Percentiles rank a stretch among this genome's conserved stretches.
Conservation (phyloP, 2,888 invertebrate species). For the Stramonita haemastoma region DNA sequence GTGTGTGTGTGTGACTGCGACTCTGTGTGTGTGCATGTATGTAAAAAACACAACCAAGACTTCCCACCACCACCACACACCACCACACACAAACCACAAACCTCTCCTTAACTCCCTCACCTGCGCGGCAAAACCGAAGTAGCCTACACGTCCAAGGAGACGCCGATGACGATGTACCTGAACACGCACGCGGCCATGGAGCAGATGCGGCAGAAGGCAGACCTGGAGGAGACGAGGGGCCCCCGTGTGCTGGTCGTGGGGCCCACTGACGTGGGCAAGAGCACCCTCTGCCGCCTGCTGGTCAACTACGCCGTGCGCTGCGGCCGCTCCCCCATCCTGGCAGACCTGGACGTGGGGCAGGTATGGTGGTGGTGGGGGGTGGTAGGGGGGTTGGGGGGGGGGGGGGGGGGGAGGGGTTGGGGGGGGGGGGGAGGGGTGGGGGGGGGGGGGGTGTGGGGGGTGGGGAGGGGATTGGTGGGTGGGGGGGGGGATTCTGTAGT, state of each 20-base stretch:
- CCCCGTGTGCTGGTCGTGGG: constrained; percentile 89
- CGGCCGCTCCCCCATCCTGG: constrained; percentile 89
- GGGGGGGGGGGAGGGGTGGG: too few relatives aligned
- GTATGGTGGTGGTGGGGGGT: constrained; percentile 56
- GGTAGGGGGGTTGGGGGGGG: too few relatives aligned
- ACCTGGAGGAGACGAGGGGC: constrained; percentile 80
- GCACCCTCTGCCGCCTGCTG: constrained; percentile 90
- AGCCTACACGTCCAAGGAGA: constrained; percentile 95
- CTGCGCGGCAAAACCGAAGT: constrained; percentile 93
- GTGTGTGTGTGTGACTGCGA: too few relatives aligned
- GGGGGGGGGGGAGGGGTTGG: too few relatives aligned
- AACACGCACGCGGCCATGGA: constrained; percentile 97
- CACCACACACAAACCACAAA: too few relatives aligned
- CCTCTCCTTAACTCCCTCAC: constrained; percentile 58
- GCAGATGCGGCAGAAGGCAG: constrained; percentile 89
- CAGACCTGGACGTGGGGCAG: constrained; percentile 97
- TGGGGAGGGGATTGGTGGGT: too few relatives aligned
- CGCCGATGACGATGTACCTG: constrained; percentile 96
- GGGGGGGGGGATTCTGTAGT: too few relatives aligned
- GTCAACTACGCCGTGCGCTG: constrained; percentile 96
- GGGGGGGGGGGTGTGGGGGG: too few relatives aligned
- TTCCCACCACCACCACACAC: too few relatives aligned
- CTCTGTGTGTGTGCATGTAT: too few relatives aligned
- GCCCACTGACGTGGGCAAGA: constrained; percentile 97
- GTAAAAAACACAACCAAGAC: too few relatives aligned